Percentiles rank a stretch among this genome's conserved stretches.
These are phyloP conservation scores for Caranx melampygus DNA, from an alignment of 2,113 vertebrate genomes.

Conservation along the genomic window DNA sequence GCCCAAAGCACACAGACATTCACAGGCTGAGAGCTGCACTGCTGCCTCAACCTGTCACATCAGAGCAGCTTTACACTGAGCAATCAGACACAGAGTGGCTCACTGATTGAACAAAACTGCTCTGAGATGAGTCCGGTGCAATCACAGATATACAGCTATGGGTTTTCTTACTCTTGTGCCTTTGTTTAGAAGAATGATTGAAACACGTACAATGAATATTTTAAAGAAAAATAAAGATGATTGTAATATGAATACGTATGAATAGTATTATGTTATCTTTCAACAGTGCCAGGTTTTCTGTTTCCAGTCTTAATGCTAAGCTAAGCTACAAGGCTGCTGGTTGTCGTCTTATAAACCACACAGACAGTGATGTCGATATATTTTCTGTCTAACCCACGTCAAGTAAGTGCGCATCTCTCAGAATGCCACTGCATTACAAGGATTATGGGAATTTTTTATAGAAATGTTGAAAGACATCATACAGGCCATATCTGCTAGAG, in stretches of 20 bases:
- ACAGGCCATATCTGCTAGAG: constrained; percentile 15
- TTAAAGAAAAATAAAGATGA: background rate
- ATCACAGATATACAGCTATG: constrained; percentile 27
- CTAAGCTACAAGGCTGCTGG: background rate
- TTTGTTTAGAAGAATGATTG: background rate
- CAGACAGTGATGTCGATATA: background rate
- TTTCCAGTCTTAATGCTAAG: background rate
- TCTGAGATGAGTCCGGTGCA: constrained; percentile 4
- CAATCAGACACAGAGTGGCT: constrained; percentile 18
- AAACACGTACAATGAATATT: too few species aligned
- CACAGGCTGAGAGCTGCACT: constrained; percentile 24
- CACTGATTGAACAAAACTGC: constrained; percentile 31
- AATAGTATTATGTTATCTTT: background rate
- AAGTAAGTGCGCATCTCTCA: background rate
- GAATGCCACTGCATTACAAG: background rate
- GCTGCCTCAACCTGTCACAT: constrained; percentile 41
- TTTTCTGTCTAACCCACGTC: background rate
- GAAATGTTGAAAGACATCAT: constrained; percentile 1
- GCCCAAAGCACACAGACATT: constrained; percentile 42
- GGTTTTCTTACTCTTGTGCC: constrained; percentile 29
- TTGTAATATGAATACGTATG: constrained; percentile 3
- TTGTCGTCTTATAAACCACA: too few species aligned
- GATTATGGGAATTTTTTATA: background rate
- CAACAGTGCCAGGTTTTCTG: background rate
- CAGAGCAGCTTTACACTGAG: constrained; percentile 30